Percentiles rank a stretch among this genome's conserved stretches.
These are phyloP conservation scores for Lasioglossum vierecki DNA, from an alignment of 2,888 invertebrate species.

Conservation along the genomic window DNA sequence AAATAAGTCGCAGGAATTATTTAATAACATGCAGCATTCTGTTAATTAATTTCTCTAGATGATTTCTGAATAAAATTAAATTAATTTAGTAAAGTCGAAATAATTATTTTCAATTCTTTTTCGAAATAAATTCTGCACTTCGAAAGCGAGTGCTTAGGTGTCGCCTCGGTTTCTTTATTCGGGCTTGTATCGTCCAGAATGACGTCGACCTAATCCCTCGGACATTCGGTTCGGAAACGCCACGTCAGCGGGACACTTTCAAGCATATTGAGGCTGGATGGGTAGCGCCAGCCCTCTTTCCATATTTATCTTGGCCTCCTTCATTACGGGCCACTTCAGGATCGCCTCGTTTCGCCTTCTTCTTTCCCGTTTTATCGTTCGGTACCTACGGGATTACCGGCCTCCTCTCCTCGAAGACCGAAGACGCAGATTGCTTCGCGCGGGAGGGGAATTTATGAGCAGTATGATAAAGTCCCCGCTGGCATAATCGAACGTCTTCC, in stretches of 20 bases:
- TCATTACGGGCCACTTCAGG: conserved; percentile 72
- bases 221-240: conserved; percentile 74
- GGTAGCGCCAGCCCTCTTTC: conserved; percentile 74
- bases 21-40: too few species aligned
- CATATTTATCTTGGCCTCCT: conserved; percentile 77
- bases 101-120: background rate
- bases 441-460: conserved; percentile 67
- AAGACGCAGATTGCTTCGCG: conserved; percentile 71
- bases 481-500: conserved; percentile 70
- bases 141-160: background rate
- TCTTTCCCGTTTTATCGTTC: conserved; percentile 55
- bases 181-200: conserved; percentile 42
- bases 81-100: too few species aligned
- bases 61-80: too few species aligned
- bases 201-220: conserved; percentile 69
- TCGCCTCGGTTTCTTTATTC: background rate
- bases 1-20: too few species aligned
- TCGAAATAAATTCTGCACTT: background rate
- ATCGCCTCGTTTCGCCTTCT: conserved; percentile 34
- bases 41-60: too few species aligned
- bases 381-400: conserved; percentile 66
- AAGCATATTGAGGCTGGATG: conserved; percentile 79
- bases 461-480: conserved; percentile 61
- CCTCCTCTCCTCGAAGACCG: conserved; percentile 57
- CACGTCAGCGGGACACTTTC: conserved; percentile 80